Evolutionary conservation across 1,140 invertebrate species (phyloP).

Genomic region (Gonioctena quinquepunctata): DNA sequence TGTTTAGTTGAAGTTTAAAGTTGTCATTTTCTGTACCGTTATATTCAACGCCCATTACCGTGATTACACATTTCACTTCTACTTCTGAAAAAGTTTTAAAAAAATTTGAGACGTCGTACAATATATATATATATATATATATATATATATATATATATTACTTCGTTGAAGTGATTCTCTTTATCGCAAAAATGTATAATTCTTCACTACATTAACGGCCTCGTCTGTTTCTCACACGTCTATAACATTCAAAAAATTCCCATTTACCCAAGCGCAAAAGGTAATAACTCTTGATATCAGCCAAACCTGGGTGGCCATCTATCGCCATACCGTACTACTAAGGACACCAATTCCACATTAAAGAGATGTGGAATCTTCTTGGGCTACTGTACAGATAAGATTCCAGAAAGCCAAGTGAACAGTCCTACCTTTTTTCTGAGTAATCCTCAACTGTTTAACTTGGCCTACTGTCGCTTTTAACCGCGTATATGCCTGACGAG

Average conservation of each 20-base stretch:
- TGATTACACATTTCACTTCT: too few species aligned
- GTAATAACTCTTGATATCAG: not conserved
- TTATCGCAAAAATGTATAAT: too few species aligned
- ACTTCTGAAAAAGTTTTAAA: too few species aligned
- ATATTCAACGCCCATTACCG: too few species aligned
- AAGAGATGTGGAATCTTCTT: slow-evolving; percentile 21
- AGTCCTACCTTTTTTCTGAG: slow-evolving; percentile 7
- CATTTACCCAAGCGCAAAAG: not conserved
- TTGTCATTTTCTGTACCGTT: too few species aligned
- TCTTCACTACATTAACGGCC: too few species aligned
- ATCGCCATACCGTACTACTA: slow-evolving; percentile 19
- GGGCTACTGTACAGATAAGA: slow-evolving; percentile 33
- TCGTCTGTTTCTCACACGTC: not conserved
- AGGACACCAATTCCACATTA: slow-evolving; percentile 35
- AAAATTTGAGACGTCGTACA: too few species aligned
- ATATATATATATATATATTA: too few species aligned
- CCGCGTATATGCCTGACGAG: slow-evolving; percentile 20
- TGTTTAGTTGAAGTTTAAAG: too few species aligned
- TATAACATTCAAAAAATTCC: not conserved
- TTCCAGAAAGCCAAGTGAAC: slow-evolving; percentile 16
- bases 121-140: too few species aligned
- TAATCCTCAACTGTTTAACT: not conserved
- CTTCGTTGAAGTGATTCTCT: too few species aligned
- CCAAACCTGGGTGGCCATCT: slow-evolving; percentile 29
- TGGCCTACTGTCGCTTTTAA: slow-evolving; percentile 27